Percentiles rank a stretch among this genome's conserved stretches.
Conservation (phyloP, 1,140 invertebrate species). For the Pemphigus obesinymphae region DNA sequence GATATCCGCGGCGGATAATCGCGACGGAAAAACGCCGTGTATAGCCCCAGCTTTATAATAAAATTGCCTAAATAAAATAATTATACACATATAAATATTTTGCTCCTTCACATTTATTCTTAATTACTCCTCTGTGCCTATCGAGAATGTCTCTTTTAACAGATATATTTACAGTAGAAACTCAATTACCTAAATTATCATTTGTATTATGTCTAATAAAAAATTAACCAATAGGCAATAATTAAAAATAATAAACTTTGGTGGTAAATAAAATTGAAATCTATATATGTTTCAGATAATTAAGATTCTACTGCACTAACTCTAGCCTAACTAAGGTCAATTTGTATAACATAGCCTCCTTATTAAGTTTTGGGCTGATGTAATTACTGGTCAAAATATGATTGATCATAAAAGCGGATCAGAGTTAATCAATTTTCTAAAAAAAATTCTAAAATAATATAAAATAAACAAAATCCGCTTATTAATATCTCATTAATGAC, state of each 20-base stretch:
- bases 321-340: constrained; percentile 27
- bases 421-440: background rate
- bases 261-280: background rate
- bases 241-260: too few relatives aligned
- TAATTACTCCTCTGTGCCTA: constrained; percentile 35
- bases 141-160: constrained; percentile 40
- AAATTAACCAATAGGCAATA: too few relatives aligned
- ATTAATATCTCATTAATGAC: background rate
- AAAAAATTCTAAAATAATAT: background rate
- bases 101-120: constrained; percentile 36
- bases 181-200: background rate
- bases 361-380: constrained; percentile 40
- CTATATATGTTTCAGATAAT: background rate
- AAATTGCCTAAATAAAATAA: background rate
- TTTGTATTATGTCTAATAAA: background rate
- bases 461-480: background rate
- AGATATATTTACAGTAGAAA: constrained; percentile 31
- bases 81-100: background rate
- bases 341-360: constrained; percentile 39
- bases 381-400: constrained; percentile 18
- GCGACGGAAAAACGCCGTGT: too few relatives aligned
- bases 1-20: too few relatives aligned
- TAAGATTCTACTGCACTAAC: background rate
- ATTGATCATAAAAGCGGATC: constrained; percentile 11
- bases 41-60: too few relatives aligned